A percentile compares a stretch with the other conserved stretches of the same genome.
phyloP scores from a whole-genome alignment of 1,140 invertebrate genomes.

The Drosophila equinoxialis region DNA sequence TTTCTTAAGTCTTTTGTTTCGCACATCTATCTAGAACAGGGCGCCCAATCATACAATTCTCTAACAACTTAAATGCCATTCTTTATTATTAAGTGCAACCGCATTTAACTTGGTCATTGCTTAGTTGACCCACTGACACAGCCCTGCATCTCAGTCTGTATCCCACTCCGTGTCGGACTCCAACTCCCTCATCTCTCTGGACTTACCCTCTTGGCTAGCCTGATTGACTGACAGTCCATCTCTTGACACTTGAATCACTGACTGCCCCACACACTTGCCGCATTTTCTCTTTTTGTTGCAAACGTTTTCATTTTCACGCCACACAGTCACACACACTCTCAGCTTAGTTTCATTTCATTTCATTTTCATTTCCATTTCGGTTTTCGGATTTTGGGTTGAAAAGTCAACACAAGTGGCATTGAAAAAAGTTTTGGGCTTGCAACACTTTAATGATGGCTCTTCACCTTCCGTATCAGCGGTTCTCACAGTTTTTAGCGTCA shows the following conservation, averaged over 20 bases:
- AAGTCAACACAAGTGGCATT: slow-evolving; percentile 72
- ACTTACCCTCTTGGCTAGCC: slow-evolving; percentile 1
- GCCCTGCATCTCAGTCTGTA: slow-evolving; percentile 29
- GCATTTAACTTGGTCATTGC: slow-evolving; percentile 26
- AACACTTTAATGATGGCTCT: slow-evolving; percentile 56
- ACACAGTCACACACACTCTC: slow-evolving; percentile 18
- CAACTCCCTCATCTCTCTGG: slow-evolving; percentile 26
- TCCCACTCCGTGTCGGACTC: slow-evolving; percentile 19
- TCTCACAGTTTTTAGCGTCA: slow-evolving; percentile 52
- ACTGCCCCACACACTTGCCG: slow-evolving; percentile 49
- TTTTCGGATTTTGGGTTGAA: slow-evolving; percentile 63
- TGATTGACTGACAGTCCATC: slow-evolving; percentile 57
- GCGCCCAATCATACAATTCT: too few species aligned
- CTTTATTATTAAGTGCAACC: not conserved
- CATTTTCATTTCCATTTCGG: slow-evolving; percentile 66
- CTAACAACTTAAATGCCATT: not conserved
- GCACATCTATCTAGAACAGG: slow-evolving; percentile 11
- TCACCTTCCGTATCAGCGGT: slow-evolving; percentile 23
- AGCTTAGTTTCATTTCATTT: slow-evolving; percentile 26
- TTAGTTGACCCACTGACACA: slow-evolving; percentile 61
- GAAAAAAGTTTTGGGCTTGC: slow-evolving; percentile 51
- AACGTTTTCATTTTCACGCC: slow-evolving; percentile 72
- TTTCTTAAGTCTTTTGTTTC: slow-evolving; percentile 68
- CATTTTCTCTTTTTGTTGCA: slow-evolving; percentile 68
- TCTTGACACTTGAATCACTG: slow-evolving; percentile 50